These are phyloP conservation scores for Condylostylus longicornis DNA, from an alignment of 1,140 invertebrate genomes.

Conservation along the genomic window DNA sequence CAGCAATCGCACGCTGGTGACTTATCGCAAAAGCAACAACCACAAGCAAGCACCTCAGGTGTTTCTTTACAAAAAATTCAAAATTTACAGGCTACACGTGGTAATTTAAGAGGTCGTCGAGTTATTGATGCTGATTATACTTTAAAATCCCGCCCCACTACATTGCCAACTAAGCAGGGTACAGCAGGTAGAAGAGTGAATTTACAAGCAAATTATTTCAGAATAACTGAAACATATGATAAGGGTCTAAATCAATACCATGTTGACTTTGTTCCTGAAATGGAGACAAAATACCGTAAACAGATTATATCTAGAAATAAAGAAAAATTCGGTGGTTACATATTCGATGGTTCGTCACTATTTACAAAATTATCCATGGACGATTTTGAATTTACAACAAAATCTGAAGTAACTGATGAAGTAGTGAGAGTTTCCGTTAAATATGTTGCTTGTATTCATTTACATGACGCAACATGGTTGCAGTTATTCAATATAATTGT, in stretches of 20 bases:
- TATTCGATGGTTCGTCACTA: conserved; percentile 38
- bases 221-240: conserved; percentile 44
- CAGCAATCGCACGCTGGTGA: no score
- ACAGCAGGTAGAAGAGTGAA: conserved; percentile 10
- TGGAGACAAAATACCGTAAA: conserved; percentile 20
- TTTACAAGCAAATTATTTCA: conserved; percentile 61
- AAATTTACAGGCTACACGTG: no score
- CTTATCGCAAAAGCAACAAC: no score
- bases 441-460: conserved; percentile 16
- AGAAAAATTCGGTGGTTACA: conserved; percentile 24
- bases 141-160: conserved; percentile 16
- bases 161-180: conserved; percentile 14
- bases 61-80: no score
- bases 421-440: conserved; percentile 20
- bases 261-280: conserved; percentile 59
- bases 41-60: no score
- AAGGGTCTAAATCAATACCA: conserved; percentile 70
- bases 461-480: conserved; percentile 18
- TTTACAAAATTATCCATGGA: conserved; percentile 22
- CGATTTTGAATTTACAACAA: conserved; percentile 18
- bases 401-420: conserved; percentile 23
- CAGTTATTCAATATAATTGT: conserved; percentile 45
- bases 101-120: conserved; percentile 18
- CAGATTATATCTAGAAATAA: conserved; percentile 15
- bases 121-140: conserved; percentile 17